phyloP scores from a whole-genome alignment of 2,888 invertebrate genomes.

The Boloria euphrosyne region DNA sequence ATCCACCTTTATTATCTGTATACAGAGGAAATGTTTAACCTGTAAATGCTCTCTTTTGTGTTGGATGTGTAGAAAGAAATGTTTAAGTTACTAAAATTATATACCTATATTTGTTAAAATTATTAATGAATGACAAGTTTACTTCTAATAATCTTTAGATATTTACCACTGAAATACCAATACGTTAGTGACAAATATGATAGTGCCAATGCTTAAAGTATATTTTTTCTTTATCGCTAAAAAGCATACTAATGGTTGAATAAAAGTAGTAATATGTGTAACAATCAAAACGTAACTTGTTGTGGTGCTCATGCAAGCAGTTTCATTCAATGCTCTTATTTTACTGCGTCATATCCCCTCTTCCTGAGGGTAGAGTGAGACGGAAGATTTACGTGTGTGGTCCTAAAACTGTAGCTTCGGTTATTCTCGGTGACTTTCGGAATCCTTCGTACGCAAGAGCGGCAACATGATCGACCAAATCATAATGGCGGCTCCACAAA shows the following conservation, averaged over 20 bases:
- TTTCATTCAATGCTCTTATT: conserved; percentile 78
- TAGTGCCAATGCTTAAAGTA: not conserved
- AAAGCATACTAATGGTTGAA: not conserved
- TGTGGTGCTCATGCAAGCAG: conserved; percentile 47
- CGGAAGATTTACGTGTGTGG: conserved; percentile 72
- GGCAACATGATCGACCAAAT: conserved; percentile 78
- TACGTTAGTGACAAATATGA: no score
- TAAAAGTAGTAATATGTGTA: conserved; percentile 29
- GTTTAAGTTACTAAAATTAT: conserved; percentile 43
- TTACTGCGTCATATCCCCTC: conserved; percentile 63
- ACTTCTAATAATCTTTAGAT: no score
- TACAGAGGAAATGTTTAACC: conserved; percentile 71
- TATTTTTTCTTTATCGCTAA: not conserved
- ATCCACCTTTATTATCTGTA: conserved; percentile 80
- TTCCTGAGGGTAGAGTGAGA: conserved; percentile 63
- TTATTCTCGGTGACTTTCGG: conserved; percentile 63
- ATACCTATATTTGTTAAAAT: no score
- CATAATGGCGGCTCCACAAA: conserved; percentile 81
- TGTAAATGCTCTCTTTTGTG: conserved; percentile 68
- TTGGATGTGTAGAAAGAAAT: conserved; percentile 64
- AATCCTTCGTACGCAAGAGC: conserved; percentile 64
- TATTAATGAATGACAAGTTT: no score
- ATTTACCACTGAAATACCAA: no score
- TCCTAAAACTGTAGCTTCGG: conserved; percentile 65
- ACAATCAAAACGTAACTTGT: conserved; percentile 31